phyloP scores from a whole-genome alignment of 2,888 invertebrate species.

The Tridacna gigas region DNA sequence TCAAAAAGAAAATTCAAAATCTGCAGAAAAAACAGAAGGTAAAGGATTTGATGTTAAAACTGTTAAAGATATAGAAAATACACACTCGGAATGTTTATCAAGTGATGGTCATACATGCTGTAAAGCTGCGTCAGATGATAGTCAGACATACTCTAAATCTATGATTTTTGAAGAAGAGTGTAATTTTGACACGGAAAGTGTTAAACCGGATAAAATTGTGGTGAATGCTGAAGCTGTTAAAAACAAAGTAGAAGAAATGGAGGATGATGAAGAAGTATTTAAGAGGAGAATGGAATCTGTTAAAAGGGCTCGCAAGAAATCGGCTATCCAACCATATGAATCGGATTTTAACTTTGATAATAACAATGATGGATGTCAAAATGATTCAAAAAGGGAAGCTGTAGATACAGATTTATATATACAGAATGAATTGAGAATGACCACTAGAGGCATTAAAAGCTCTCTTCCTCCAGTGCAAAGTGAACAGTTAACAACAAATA shows the following conservation, averaged over 20 bases:
- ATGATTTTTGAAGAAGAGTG: too few relatives aligned
- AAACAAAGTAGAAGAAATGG: not conserved
- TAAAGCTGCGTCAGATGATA: too few relatives aligned
- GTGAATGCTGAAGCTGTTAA: not conserved
- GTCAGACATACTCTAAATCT: too few relatives aligned
- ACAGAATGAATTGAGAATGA: not conserved
- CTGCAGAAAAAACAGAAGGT: too few relatives aligned
- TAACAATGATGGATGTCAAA: not conserved
- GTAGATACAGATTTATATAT: not conserved
- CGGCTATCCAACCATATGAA: constrained; percentile 45
- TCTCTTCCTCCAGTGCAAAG: not conserved
- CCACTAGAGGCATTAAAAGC: not conserved
- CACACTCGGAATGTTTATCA: too few relatives aligned
- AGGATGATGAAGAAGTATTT: constrained; percentile 43
- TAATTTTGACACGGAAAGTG: too few relatives aligned
- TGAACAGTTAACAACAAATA: not conserved
- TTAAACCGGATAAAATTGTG: not conserved
- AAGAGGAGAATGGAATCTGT: constrained; percentile 49
- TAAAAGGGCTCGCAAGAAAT: constrained; percentile 38
- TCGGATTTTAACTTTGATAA: constrained; percentile 59
- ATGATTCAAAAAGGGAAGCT: not conserved
- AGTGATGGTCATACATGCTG: too few relatives aligned
- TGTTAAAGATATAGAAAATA: too few relatives aligned
- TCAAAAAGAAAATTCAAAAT: too few relatives aligned
- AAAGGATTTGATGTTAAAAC: too few relatives aligned